These are phyloP conservation scores for Tenrec ecaudatus DNA, from an alignment of 2,113 vertebrate species.

Conservation along the genomic window DNA sequence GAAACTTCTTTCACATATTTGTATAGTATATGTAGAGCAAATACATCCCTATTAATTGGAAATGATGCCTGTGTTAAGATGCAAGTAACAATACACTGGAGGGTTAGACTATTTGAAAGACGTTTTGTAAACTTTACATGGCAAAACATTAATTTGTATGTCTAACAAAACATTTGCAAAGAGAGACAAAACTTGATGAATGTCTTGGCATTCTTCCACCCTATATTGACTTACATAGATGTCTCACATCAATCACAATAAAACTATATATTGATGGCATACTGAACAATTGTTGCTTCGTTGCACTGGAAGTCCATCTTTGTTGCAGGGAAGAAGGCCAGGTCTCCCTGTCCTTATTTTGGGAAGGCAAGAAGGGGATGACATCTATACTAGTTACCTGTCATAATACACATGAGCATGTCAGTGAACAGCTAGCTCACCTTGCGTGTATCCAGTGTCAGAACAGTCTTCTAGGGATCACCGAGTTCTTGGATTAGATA, in stretches of 20 bases:
- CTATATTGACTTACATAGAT: conserved; percentile 16
- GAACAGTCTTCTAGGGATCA: conserved; percentile 41
- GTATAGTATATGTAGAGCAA: not conserved
- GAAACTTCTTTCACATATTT: conserved; percentile 21
- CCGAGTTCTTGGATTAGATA: conserved; percentile 20
- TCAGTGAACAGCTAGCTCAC: conserved; percentile 45
- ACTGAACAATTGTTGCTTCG: not conserved
- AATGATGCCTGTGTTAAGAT: conserved; percentile 46
- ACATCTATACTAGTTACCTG: conserved; percentile 14
- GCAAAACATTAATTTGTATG: not conserved
- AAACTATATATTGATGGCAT: not conserved
- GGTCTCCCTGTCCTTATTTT: too few species aligned
- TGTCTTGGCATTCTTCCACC: conserved; percentile 43
- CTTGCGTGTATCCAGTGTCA: conserved; percentile 64
- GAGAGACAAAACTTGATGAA: conserved; percentile 66
- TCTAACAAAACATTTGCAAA: conserved; percentile 44
- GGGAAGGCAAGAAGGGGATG: not conserved
- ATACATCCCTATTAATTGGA: conserved; percentile 21
- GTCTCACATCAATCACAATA: conserved; percentile 53
- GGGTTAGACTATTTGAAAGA: conserved; percentile 57
- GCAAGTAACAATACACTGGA: not conserved
- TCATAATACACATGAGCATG: conserved; percentile 53
- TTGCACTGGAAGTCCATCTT: not conserved
- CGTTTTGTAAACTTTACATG: conserved; percentile 50
- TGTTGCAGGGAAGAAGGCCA: too few species aligned